phyloP scores from a whole-genome alignment of 2,888 invertebrate species.

The Cactoblastis cactorum region DNA sequence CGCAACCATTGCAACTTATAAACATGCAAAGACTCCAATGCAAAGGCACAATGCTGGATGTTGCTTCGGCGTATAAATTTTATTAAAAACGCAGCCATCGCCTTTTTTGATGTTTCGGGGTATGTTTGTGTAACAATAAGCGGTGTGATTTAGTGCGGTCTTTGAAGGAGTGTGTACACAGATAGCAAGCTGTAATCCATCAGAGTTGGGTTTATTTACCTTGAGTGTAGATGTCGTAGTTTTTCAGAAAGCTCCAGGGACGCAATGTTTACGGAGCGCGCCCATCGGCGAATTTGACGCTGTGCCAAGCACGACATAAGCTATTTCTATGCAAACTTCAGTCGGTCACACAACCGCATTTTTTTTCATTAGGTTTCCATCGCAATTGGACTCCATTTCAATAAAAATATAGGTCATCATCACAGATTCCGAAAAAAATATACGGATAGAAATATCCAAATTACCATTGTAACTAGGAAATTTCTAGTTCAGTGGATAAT shows the following conservation, averaged over 20 bases:
- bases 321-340: slow-evolving; percentile 55
- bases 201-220: slow-evolving; percentile 52
- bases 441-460: too few relatives aligned
- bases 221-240: slow-evolving; percentile 48
- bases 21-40: background rate
- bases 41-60: too few relatives aligned
- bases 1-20: background rate
- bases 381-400: background rate
- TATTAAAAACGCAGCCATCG: background rate
- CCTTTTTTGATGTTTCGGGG: slow-evolving; percentile 1
- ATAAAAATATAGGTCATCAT: background rate
- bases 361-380: slow-evolving; percentile 14
- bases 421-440: too few relatives aligned
- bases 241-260: slow-evolving; percentile 44
- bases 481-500: too few relatives aligned
- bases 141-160: slow-evolving; percentile 41
- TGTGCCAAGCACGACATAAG: slow-evolving; percentile 63
- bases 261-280: slow-evolving; percentile 46
- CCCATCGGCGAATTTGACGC: slow-evolving; percentile 44
- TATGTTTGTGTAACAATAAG: slow-evolving; percentile 44
- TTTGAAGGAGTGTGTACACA: slow-evolving; percentile 49
- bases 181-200: slow-evolving; percentile 38
- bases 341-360: slow-evolving; percentile 25
- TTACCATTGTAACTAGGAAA: too few relatives aligned
- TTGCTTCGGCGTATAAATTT: background rate